These are phyloP conservation scores for Buphagus erythrorhynchus DNA, from an alignment of 2,797 vertebrate genomes.

Conservation along the genomic window DNA sequence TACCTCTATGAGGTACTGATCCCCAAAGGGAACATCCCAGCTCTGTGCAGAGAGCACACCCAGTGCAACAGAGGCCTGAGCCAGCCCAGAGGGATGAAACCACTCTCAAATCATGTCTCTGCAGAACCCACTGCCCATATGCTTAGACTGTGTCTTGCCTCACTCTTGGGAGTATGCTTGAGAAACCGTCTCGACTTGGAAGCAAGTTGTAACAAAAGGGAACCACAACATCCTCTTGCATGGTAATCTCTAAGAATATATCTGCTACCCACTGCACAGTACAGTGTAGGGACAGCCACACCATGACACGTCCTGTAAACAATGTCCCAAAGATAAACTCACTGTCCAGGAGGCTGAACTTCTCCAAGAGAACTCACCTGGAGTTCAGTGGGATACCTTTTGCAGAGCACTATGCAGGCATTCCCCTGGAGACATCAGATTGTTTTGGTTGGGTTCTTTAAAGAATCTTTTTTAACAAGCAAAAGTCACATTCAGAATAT, in stretches of 20 bases:
- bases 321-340: background rate
- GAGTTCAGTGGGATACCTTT: background rate
- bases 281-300: background rate
- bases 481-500: background rate
- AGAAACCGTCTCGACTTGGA: background rate
- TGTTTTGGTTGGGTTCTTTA: background rate
- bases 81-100: background rate
- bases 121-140: background rate
- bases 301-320: background rate
- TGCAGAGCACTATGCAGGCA: background rate
- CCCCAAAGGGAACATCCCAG: background rate
- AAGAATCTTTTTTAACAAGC: background rate
- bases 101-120: background rate
- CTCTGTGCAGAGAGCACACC: background rate
- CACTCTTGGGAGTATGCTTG: background rate
- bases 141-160: background rate
- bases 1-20: background rate
- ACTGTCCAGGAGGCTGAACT: background rate
- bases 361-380: background rate
- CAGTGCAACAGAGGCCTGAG: accelerated
- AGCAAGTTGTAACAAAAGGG: background rate
- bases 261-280: background rate
- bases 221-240: background rate
- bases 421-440: background rate
- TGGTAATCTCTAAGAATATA: background rate